A percentile compares a stretch with the other conserved stretches of the same genome.
phyloP scores from a whole-genome alignment of 2,113 vertebrate species.

The Anhinga rufa region DNA sequence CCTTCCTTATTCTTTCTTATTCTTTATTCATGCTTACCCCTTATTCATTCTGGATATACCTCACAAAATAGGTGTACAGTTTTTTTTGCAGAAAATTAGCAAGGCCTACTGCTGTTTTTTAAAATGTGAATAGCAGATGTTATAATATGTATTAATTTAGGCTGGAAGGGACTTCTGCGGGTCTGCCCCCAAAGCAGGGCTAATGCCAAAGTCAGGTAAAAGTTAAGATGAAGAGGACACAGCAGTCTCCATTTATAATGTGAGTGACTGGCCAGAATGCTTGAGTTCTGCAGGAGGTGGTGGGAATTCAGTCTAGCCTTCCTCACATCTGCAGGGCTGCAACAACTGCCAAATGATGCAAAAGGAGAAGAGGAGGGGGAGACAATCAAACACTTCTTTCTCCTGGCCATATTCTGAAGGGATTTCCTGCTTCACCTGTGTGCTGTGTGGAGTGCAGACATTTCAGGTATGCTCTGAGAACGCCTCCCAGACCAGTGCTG shows the following conservation, averaged over 20 bases:
- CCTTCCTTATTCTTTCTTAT: not conserved
- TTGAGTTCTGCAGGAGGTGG: not conserved
- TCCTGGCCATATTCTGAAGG: not conserved
- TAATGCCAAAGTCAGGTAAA: not conserved
- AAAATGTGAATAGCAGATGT: not conserved
- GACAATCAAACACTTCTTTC: not conserved
- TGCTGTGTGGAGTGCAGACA: not conserved
- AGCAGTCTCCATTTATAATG: not conserved
- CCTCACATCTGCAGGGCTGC: not conserved
- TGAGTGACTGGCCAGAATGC: not conserved
- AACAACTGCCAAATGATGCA: fast-evolving
- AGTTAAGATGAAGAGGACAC: not conserved
- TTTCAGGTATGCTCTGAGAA: not conserved
- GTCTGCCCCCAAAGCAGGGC: not conserved
- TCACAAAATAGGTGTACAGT: not conserved
- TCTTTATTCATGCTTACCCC: not conserved
- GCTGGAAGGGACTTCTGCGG: not conserved
- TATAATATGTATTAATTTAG: not conserved
- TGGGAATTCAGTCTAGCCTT: not conserved
- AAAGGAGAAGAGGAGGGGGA: not conserved
- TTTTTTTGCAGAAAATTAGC: not conserved
- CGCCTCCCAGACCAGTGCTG: fast-evolving
- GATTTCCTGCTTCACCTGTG: not conserved
- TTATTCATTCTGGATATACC: not conserved
- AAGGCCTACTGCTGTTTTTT: not conserved